Percentiles rank a stretch among this genome's conserved stretches.
Evolutionary conservation across 2,888 invertebrate genomes (phyloP).

Genomic region (Magallana nippona): DNA sequence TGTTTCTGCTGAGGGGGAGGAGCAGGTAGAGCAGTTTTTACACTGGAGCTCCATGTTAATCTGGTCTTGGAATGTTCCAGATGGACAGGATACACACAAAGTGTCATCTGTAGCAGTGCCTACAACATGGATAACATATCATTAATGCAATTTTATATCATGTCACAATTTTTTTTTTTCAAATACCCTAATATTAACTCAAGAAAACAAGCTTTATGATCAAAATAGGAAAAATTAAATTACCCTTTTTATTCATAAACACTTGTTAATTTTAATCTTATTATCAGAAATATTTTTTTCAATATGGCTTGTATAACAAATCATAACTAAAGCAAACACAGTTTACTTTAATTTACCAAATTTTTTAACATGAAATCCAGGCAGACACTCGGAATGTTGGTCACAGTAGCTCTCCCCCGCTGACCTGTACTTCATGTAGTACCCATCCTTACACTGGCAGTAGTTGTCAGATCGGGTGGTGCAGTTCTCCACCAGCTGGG

Average conservation of each 20-base stretch:
- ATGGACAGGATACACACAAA: neutral
- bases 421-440: neutral
- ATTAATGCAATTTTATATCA: neutral
- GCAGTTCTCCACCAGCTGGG: neutral
- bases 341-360: too few relatives aligned
- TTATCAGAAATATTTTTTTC: too few relatives aligned
- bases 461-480: neutral
- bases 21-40: neutral
- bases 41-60: neutral
- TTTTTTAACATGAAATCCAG: neutral
- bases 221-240: too few relatives aligned
- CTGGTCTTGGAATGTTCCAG: neutral
- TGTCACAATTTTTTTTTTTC: neutral
- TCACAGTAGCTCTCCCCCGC: neutral
- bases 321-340: too few relatives aligned
- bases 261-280: too few relatives aligned
- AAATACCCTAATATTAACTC: neutral
- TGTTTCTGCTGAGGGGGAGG: neutral
- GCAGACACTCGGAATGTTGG: neutral
- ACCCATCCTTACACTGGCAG: neutral
- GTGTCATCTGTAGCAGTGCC: slow-evolving; percentile 6
- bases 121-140: neutral
- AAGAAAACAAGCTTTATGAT: too few relatives aligned
- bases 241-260: too few relatives aligned
- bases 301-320: too few relatives aligned